A percentile compares a stretch with the other conserved stretches of the same genome.
These are phyloP conservation scores for Lateolabrax maculatus DNA, from an alignment of 2,797 vertebrate species.

Conservation along the genomic window DNA sequence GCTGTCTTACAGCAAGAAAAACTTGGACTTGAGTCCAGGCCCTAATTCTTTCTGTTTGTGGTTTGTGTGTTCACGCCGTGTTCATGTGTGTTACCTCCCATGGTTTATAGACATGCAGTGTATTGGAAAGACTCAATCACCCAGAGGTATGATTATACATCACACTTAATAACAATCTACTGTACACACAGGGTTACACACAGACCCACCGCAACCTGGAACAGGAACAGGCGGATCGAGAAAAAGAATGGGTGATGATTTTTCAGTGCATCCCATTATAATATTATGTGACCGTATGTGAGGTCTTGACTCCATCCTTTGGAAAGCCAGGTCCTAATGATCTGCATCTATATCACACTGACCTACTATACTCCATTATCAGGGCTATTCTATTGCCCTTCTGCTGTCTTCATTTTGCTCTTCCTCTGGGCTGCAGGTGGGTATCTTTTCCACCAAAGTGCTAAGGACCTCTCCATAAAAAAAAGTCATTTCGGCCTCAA, in stretches of 20 bases:
- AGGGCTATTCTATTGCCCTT: neutral
- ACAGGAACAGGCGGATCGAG: neutral
- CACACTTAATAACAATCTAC: slow-evolving; percentile 13
- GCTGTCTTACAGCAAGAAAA: slow-evolving; percentile 23
- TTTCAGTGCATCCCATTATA: slow-evolving; percentile 10
- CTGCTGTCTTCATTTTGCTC: slow-evolving; percentile 7
- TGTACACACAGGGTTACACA: slow-evolving; percentile 2
- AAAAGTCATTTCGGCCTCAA: slow-evolving; percentile 46
- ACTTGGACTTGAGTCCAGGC: neutral
- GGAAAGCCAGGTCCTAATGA: slow-evolving; percentile 7
- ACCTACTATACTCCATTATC: neutral
- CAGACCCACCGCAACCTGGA: neutral
- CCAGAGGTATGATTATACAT: slow-evolving; percentile 11
- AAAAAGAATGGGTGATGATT: slow-evolving; percentile 10
- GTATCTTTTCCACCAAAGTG: slow-evolving; percentile 29
- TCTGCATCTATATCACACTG: slow-evolving; percentile 3
- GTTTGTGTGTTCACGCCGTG: slow-evolving; percentile 20
- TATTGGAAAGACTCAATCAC: slow-evolving; percentile 16
- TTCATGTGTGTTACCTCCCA: slow-evolving; percentile 7
- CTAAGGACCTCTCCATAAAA: slow-evolving; percentile 35
- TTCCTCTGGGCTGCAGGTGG: slow-evolving; percentile 37
- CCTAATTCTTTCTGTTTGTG: slow-evolving; percentile 3
- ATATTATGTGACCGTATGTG: slow-evolving; percentile 7
- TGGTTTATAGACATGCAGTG: slow-evolving; percentile 15
- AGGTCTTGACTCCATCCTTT: slow-evolving; percentile 13